phyloP scores from a whole-genome alignment of 2,113 vertebrate species.

The Alosa alosa region DNA sequence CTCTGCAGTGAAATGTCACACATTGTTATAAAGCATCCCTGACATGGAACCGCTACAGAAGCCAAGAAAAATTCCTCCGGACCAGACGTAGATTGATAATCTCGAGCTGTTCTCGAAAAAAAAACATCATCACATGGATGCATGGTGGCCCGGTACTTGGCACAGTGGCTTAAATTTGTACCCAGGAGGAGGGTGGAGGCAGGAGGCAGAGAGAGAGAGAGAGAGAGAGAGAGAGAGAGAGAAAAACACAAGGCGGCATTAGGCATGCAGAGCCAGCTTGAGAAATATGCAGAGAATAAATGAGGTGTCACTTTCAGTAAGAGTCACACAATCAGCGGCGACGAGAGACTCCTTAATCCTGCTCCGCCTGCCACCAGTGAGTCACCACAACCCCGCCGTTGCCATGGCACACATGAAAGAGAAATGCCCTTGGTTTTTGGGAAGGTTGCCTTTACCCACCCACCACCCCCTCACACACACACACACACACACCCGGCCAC shows the following conservation, averaged over 20 bases:
- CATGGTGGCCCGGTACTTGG: background rate
- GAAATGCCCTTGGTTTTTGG: conserved; percentile 68
- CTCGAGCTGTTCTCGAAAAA: background rate
- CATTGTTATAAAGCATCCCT: background rate
- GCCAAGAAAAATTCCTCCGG: background rate
- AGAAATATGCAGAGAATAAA: conserved; percentile 73
- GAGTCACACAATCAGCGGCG: conserved; percentile 67
- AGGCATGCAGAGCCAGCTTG: conserved; percentile 60
- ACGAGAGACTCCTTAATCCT: conserved; percentile 69
- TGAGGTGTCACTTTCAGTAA: conserved; percentile 76
- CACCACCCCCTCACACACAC: conserved; percentile 33
- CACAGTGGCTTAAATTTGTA: background rate
- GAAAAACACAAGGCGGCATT: conserved; percentile 49
- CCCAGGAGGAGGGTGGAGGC: background rate
- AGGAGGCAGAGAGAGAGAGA: background rate
- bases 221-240: conserved; percentile 29
- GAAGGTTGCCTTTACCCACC: conserved; percentile 63
- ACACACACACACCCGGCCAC: background rate
- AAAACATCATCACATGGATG: background rate
- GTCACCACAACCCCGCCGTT: conserved; percentile 61
- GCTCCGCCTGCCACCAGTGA: conserved; percentile 62
- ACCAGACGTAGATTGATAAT: background rate
- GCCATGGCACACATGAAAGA: conserved; percentile 62
- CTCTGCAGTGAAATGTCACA: background rate
- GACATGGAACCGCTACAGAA: background rate